Evolutionary conservation across 2,888 invertebrate species (phyloP).

Genomic region (Julus scanicus): DNA sequence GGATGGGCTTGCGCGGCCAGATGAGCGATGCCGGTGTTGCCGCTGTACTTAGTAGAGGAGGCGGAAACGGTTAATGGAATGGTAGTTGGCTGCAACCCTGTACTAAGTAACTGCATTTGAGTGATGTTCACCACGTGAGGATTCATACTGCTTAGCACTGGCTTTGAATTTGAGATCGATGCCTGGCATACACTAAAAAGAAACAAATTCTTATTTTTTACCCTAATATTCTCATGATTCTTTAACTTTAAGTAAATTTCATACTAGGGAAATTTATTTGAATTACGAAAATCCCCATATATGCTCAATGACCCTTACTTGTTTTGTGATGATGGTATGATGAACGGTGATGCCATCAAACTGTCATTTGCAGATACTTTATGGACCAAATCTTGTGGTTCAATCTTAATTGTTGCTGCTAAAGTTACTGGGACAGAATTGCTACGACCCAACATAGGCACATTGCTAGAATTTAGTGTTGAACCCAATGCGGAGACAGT

Average conservation of each 20-base stretch:
- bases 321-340: slow-evolving; percentile 46
- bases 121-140: slow-evolving; percentile 59
- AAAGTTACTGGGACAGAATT: slow-evolving; percentile 48
- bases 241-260: no score
- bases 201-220: background rate
- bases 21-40: slow-evolving; percentile 37
- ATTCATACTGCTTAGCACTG: slow-evolving; percentile 59
- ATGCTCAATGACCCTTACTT: slow-evolving; percentile 16
- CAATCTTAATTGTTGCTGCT: slow-evolving; percentile 26
- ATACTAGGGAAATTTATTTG: no score
- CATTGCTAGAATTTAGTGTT: slow-evolving; percentile 1
- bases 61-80: slow-evolving; percentile 48
- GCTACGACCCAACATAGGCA: slow-evolving; percentile 46
- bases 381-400: background rate
- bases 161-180: slow-evolving; percentile 50
- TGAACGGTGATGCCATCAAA: slow-evolving; percentile 28
- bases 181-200: slow-evolving; percentile 16
- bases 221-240: no score
- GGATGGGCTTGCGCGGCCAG: background rate
- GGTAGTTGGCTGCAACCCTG: background rate
- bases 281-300: background rate
- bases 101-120: slow-evolving; percentile 56
- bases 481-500: background rate
- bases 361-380: slow-evolving; percentile 23
- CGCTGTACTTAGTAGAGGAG: slow-evolving; percentile 44